Base-by-base conservation (phyloP, 2,113 vertebrate genomes). In the Calonectris borealis region DNA sequence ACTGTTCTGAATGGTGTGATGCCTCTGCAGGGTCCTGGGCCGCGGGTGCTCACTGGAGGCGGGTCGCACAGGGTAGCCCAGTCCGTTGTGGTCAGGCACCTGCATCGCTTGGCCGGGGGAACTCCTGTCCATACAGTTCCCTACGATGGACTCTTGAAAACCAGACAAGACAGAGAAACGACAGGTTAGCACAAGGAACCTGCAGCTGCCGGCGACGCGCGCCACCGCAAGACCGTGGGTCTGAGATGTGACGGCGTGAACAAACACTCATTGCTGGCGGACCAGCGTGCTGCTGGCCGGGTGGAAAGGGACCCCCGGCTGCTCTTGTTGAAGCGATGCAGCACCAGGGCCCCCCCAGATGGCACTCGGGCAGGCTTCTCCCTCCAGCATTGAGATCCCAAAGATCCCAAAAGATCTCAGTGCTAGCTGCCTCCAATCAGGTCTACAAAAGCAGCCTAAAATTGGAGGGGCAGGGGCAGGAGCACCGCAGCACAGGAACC, bases 1-100 rank as follows among this genome's bases (percentile, higher is more conserved):
- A 1, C 99, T 99, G 93, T 98, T 99, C 98, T 99, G 99, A 93
- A 99, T 99, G 92, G 99, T 99, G 98, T 99, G 99, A 95, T 99
- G 99, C 83, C 99, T 98, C 98, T 99, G 99, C 91, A 99, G 98
- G 57, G 98, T 97, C 75, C 99, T 96, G 86, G 99, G 97, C 97
- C 99, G 98, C 44, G 98, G 98, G 51, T 98, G 97, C 58, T 99
- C 99, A 7, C 88, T 96, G 97, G 98, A 97, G 2, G 98, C 46
- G 5, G 98, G 97, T 60, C 98, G 98, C 8, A 97, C 88, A 2
- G 98, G 91, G 87, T 99, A 99, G 71, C 98, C 98, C 32, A 99
- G 97, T 7, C 99, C 99, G 8, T 99, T 99, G 76, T 98, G 99
- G 86, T 99, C 99, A 16, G 98, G 98, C 89, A 99, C 98, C 94